These are phyloP conservation scores for Bostrychus sinensis DNA, from an alignment of 2,113 vertebrate species.

Conservation along the genomic window DNA sequence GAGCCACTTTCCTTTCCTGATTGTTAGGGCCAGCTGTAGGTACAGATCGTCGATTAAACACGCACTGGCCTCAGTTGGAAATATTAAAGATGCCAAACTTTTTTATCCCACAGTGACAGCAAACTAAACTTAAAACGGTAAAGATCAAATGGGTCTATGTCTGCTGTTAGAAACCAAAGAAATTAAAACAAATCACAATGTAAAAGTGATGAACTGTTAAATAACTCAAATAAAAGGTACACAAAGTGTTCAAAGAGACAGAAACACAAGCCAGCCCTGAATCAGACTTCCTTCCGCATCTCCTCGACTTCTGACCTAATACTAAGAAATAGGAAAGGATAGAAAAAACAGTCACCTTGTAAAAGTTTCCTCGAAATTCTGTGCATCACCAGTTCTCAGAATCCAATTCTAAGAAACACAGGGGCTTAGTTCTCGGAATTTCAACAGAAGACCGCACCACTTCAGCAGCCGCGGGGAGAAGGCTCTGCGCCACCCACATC, in stretches of 20 bases:
- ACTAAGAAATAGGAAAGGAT: constrained; percentile 63
- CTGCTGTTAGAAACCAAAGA: not conserved
- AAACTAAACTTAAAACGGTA: constrained; percentile 4
- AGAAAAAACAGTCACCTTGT: constrained; percentile 89
- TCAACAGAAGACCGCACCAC: constrained; percentile 88
- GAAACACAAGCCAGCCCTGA: not conserved
- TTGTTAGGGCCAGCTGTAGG: too few species aligned
- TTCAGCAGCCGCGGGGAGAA: constrained; percentile 60
- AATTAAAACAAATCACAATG: not conserved
- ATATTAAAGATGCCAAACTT: not conserved
- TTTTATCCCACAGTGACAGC: not conserved
- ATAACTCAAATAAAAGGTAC: constrained; percentile 4
- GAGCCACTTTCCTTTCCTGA: too few species aligned
- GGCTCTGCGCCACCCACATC: accelerated
- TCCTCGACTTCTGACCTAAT: constrained; percentile 74
- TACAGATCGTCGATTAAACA: too few species aligned
- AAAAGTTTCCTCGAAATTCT: constrained; percentile 98
- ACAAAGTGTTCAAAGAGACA: constrained; percentile 1
- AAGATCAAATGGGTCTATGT: not conserved
- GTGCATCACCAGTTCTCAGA: constrained; percentile 97
- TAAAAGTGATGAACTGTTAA: constrained; percentile 4
- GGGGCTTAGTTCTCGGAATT: constrained; percentile 98
- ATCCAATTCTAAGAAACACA: constrained; percentile 98
- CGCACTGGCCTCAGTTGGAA: not conserved
- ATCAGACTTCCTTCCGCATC: constrained; percentile 9